Base-by-base conservation (phyloP, 2,797 vertebrate species). In the Podargus strigoides region DNA sequence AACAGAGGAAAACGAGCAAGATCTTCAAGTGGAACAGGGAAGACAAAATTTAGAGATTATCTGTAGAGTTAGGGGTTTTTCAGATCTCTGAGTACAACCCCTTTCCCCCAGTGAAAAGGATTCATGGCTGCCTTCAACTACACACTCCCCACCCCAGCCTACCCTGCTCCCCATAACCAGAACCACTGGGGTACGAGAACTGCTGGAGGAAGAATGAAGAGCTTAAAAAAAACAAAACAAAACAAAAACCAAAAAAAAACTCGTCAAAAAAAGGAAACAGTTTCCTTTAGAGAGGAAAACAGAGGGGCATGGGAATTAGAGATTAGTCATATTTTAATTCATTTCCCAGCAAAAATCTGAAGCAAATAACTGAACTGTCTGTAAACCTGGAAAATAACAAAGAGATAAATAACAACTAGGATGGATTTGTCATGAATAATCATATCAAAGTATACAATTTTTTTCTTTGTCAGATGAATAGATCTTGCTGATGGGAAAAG, bases 61-160 rank as follows among this genome's bases (percentile, higher is more conserved):
- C 2, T 0, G 22, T 28, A 26, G n/a, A 37, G 5, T 36, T 36
- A 70, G 5, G 2, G 2, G 3, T 36, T 77, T 83, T 15, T 66
- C n/a, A 85, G 32, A 59, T 59, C 39, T 83, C 39, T 36, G 32
- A 67, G 10, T 2, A 0, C 10, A 80, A 19, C 4, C 5, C 15
- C 8, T 73, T 73, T 3, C 3, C 9, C 5, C 4, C 7, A 39
- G 44, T 26, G 14, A 60, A 90, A 88, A 74, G n/a, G 3, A 39
- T 11, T 32, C 26, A 27, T 36, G 37, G 13, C 22, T 78, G 11
- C 6, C 3, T n/a, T n/a, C n/a, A n/a, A n/a, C n/a, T n/a, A n/a
- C n/a, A n/a, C n/a, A n/a, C n/a, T n/a, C n/a, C n/a, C n/a, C n/a
- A n/a, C 10, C 5, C 6, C 39, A 79, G 20, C 18, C 24, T 69